Conservation (phyloP, 2,888 invertebrate genomes). For the Napeogenes inachia region DNA sequence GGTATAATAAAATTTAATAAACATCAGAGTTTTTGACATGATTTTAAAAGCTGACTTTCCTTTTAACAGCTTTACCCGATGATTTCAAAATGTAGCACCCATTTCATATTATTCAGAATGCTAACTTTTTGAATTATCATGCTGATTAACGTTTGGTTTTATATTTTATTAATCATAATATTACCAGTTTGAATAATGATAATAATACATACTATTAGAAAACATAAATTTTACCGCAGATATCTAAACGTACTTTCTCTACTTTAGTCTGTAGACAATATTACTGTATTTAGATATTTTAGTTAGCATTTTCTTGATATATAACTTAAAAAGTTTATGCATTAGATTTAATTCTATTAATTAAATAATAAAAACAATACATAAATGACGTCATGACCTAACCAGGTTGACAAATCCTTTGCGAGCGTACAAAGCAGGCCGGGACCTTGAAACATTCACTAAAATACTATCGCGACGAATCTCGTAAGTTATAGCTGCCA, state of each 20-base stretch:
- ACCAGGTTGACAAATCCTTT: slow-evolving; percentile 72
- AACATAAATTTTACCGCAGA: slow-evolving; percentile 1
- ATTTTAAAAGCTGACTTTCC: slow-evolving; percentile 1
- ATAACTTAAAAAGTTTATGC: no score
- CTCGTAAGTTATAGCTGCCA: slow-evolving; percentile 55
- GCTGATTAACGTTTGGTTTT: not conserved
- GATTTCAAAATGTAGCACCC: not conserved
- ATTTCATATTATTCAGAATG: not conserved
- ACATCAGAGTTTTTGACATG: not conserved
- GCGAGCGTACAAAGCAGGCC: slow-evolving; percentile 66
- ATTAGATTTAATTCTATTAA: no score
- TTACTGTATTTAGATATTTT: not conserved
- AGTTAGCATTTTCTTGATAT: no score
- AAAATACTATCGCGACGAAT: slow-evolving; percentile 70
- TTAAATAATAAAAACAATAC: slow-evolving; percentile 28
- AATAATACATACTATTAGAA: not conserved
- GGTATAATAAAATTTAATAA: no score
- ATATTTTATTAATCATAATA: not conserved
- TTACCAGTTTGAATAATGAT: not conserved
- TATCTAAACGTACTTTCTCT: not conserved
- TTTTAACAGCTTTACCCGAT: not conserved
- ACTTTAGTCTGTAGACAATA: not conserved
- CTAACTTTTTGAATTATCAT: not conserved
- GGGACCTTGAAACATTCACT: slow-evolving; percentile 75
- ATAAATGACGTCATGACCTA: slow-evolving; percentile 64